These are phyloP conservation scores for Sebastolobus altivelis DNA, from an alignment of 2,797 vertebrate genomes.

Conservation along the genomic window DNA sequence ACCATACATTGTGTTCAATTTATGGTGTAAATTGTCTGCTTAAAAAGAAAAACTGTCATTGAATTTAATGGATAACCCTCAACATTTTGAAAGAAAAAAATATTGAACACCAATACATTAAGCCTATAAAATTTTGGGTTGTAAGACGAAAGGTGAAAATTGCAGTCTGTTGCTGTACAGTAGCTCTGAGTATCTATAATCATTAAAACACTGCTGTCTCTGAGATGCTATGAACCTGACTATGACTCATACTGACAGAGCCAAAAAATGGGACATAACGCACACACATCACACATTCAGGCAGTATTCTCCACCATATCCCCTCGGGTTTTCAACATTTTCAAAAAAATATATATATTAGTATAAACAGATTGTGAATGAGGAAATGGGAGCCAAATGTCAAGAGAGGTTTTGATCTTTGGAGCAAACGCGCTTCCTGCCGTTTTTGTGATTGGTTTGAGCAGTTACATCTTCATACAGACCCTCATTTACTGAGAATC, in stretches of 20 bases:
- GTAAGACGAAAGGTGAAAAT: not conserved
- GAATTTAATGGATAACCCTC: not conserved
- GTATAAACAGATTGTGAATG: not conserved
- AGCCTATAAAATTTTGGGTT: not conserved
- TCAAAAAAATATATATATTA: conserved; percentile 14
- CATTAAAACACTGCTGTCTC: conserved; percentile 5
- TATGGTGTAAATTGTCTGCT: not conserved
- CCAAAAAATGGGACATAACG: not conserved
- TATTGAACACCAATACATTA: not conserved
- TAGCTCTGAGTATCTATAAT: conserved; percentile 6
- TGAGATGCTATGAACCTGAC: not conserved
- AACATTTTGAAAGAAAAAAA: not conserved
- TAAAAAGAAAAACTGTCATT: not conserved
- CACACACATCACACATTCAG: not conserved
- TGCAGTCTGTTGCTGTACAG: not conserved
- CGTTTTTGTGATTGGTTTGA: not conserved
- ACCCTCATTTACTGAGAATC: conserved; percentile 8
- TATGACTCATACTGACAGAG: not conserved
- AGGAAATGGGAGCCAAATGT: not conserved
- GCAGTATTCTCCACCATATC: conserved; percentile 15
- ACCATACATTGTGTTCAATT: not conserved
- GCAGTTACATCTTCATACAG: not conserved
- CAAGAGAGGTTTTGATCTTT: conserved; percentile 1
- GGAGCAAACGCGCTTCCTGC: not conserved
- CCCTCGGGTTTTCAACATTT: conserved; percentile 6